Percentiles rank a stretch among this genome's conserved stretches.
Evolutionary conservation across 2,797 vertebrate genomes (phyloP).

Genomic region (Sandelia bainsii): DNA sequence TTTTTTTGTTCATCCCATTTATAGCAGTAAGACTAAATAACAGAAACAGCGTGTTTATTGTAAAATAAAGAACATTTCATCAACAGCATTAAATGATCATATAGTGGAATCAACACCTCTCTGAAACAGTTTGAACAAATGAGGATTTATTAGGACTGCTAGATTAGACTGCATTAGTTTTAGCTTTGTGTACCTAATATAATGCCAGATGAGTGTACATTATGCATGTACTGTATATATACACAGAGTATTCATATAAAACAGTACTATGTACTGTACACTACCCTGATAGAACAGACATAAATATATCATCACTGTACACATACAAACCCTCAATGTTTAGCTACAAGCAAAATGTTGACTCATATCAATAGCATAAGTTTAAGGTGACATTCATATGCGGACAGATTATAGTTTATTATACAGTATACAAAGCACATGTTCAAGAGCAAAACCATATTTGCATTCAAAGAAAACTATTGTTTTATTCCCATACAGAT

Average conservation of each 20-base stretch:
- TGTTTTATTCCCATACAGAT: constrained; percentile 16
- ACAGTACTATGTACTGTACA: not conserved
- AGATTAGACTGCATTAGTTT: too few relatives aligned
- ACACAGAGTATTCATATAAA: not conserved
- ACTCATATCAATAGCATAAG: not conserved
- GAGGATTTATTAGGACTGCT: too few relatives aligned
- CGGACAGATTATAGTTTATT: constrained; percentile 3
- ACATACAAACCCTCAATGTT: not conserved
- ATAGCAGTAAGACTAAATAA: too few relatives aligned
- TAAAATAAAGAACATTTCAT: too few relatives aligned
- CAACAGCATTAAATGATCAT: too few relatives aligned
- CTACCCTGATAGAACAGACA: not conserved
- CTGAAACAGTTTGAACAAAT: too few relatives aligned
- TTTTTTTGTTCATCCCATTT: too few relatives aligned
- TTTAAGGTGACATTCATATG: constrained; percentile 1
- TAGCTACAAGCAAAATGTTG: constrained; percentile 22
- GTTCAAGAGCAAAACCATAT: not conserved
- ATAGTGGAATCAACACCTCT: too few relatives aligned
- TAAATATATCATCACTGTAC: not conserved
- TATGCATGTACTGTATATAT: not conserved
- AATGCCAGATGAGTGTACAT: not conserved
- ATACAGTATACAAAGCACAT: constrained; percentile 9
- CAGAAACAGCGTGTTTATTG: too few relatives aligned
- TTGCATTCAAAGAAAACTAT: constrained; percentile 14
- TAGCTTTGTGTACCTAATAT: too few relatives aligned